Base-by-base conservation (phyloP, 2,797 vertebrate species). In the Anomalospiza imberbis region DNA sequence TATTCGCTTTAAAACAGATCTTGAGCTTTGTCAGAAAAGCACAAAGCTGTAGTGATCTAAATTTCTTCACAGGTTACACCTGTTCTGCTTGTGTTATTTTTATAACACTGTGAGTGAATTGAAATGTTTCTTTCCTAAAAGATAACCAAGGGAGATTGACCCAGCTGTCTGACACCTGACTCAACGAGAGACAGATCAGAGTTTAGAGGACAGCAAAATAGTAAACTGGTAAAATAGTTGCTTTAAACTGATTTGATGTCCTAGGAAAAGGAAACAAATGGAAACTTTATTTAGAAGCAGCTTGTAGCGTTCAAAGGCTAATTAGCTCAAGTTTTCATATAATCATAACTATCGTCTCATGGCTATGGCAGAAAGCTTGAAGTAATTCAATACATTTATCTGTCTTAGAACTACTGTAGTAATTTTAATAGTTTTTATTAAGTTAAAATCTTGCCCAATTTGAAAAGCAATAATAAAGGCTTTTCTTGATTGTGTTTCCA, bases 261-360 rank as follows among this genome's bases (percentile, higher is more conserved):
- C 34, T 0, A 40, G 10, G 19, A 45, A 73, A 85, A 79, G 31
- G 12, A 67, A 67, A 67, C 47, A 47, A 51, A 34, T 25, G 28
- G 12, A 76, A 83, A 68, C 13, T 28, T 50, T 66, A 72, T 31
- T 50, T 57, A 31, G 29, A 54, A 79, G 53, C 3, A 21, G 14
- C 14, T 72, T 15, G 20, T 10, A 22, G 21, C 4, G 26, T n/a
- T 75, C 18, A 21, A 0, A 1, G 25, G 26, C 31, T 47, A 40
- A 63, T 40, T 26, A 66, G 31, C 0, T 9, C 29, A 73, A 38
- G 40, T 40, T 38, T 7, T 28, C n/a, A 18, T 12, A n/a, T 4
- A 76, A 51, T 3, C 1, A 0, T 13, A 44, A 14, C 44, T 57
- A 16, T n/a, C 0, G 0, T 2, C 21, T 44, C 16, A 20, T 1